Evolutionary conservation across 2,888 invertebrate species (phyloP), one percentile per base, ranked within the genome.

Genomic region (Marronus borbonicus): DNA sequence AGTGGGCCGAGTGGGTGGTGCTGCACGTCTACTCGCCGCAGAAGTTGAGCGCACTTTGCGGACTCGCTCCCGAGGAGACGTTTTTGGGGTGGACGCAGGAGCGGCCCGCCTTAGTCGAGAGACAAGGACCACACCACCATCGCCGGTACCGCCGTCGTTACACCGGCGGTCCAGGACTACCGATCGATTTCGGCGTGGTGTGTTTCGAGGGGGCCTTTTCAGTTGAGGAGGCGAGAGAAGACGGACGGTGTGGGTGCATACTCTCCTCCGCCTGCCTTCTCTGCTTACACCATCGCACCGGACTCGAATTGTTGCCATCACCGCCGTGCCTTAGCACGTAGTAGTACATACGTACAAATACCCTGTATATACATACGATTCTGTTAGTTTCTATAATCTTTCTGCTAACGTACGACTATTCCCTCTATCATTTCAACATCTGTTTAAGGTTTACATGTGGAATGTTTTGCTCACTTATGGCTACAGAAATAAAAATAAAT

Each of bases 21-120:
- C 84, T 85, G 85, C 84, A 87, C 88, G 88, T 88, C 88, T 86
- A 85, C 85, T 83, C 90, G 89, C 89, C 85, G 89, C 88, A 88
- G 88, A 87, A 89, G 90, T 90, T 90, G 90, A 88, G 89, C 90
- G 89, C 90, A 90, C 87, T 88, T 88, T 89, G 89, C 86, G 88
- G 86, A 85, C 72, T 74, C 72, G 65, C 77, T 85, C 83, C 85
- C 84, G 85, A 85, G 86, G 87, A 86, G 85, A 84, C 82, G 83
- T 82, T 83, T 84, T 84, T 84, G 87, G 88, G 87, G 86, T 87
- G 87, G 88, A 88, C 87, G 88, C 84, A 84, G 84, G 84, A 84
- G 85, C 83, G 85, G 85, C 85, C 85, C 86, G 86, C 87, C 86
- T 74, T 55, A 86, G 85, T 85, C 83, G 83, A 83, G 82, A 85